Conservation (phyloP, 1,140 invertebrate species). For the Drosophila ercepeae region DNA sequence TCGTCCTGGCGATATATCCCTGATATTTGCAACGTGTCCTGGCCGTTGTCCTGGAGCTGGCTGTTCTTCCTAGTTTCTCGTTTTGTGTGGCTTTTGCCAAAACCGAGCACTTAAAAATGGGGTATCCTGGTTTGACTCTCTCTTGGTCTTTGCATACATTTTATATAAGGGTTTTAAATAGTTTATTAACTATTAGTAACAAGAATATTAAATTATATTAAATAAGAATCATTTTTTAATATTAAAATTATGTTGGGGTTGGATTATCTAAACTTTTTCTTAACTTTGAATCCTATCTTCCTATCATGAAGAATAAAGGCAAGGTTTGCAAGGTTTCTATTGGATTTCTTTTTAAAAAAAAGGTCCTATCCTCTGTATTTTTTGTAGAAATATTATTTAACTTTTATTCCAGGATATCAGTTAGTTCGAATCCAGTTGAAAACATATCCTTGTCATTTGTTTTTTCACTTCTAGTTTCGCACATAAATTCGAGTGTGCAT, state of each 20-base stretch:
- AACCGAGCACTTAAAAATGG: background rate
- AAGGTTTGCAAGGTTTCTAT: too few species aligned
- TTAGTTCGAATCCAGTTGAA: background rate
- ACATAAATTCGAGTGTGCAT: constrained; percentile 1
- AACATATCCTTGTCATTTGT: constrained; percentile 5
- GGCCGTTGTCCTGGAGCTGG: constrained; percentile 37
- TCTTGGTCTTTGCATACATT: background rate
- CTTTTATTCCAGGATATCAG: background rate
- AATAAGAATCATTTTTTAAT: too few species aligned
- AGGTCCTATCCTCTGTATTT: too few species aligned
- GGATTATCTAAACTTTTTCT: too few species aligned
- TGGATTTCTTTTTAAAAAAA: too few species aligned
- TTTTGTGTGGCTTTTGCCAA: constrained; percentile 27
- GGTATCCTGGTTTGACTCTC: background rate
- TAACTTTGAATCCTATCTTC: too few species aligned
- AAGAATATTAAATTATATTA: background rate
- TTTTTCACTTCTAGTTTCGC: constrained; percentile 28
- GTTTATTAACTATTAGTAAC: background rate
- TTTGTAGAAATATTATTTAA: too few species aligned
- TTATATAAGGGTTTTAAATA: background rate
- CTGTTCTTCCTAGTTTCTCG: constrained; percentile 21
- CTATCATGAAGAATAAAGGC: too few species aligned
- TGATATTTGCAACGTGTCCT: constrained; percentile 6
- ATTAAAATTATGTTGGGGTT: too few species aligned
- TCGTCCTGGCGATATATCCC: background rate